Conservation (phyloP, 2,888 invertebrate species). For the Lasioglossum leucozonium region DNA sequence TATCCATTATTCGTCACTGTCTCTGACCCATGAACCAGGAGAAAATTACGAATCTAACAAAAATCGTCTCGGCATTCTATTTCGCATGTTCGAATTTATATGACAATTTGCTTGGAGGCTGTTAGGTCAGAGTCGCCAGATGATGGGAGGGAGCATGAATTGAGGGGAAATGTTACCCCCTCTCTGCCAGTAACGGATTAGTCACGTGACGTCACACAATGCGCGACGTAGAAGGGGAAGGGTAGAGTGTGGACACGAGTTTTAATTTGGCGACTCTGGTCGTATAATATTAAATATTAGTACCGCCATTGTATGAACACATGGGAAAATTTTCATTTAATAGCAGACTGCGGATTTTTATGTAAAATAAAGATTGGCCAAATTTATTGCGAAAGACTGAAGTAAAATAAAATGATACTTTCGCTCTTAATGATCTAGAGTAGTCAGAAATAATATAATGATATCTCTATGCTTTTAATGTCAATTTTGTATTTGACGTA, state of each 20-base stretch:
- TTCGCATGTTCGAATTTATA: neutral
- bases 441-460: neutral
- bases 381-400: neutral
- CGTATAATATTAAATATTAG: neutral
- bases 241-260: too few relatives aligned
- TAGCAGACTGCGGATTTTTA: neutral
- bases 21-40: slow-evolving; percentile 45
- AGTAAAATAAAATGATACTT: neutral
- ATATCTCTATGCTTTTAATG: neutral
- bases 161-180: too few relatives aligned
- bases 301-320: neutral
- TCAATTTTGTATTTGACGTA: neutral
- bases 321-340: neutral
- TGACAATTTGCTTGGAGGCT: neutral
- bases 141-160: too few relatives aligned
- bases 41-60: slow-evolving; percentile 55
- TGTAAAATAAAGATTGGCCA: neutral
- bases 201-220: too few relatives aligned
- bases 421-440: neutral
- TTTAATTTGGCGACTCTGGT: neutral
- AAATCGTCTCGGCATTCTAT: slow-evolving; percentile 42
- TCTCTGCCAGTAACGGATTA: too few relatives aligned
- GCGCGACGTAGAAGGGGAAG: too few relatives aligned
- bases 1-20: slow-evolving; percentile 71
- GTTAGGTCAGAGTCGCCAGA: neutral